These are phyloP conservation scores for Mamestra brassicae DNA, from an alignment of 2,888 invertebrate species.

Conservation along the genomic window DNA sequence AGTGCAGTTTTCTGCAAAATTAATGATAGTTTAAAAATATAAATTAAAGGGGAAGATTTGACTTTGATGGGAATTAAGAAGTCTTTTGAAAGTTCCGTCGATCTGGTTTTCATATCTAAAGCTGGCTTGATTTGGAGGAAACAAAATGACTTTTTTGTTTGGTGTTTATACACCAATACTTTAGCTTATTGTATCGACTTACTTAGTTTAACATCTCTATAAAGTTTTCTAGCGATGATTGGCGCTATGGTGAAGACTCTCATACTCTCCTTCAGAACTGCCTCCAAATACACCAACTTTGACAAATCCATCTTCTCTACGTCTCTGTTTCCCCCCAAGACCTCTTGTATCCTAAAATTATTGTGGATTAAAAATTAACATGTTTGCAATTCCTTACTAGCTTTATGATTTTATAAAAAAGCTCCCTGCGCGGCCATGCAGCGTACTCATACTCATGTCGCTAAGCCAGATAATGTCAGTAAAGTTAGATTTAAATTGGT, in stretches of 20 bases:
- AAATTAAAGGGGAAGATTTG: no score
- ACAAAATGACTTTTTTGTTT: neutral
- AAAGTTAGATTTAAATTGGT: neutral
- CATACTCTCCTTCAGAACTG: slow-evolving; percentile 82
- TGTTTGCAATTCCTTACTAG: neutral
- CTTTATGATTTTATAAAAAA: neutral
- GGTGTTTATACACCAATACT: neutral
- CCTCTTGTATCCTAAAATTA: slow-evolving; percentile 71
- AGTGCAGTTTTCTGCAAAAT: slow-evolving; percentile 75
- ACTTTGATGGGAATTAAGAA: no score
- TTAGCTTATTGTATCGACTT: no score
- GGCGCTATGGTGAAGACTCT: slow-evolving; percentile 70
- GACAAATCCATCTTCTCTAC: slow-evolving; percentile 69
- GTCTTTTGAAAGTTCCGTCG: no score
- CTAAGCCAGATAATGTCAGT: neutral
- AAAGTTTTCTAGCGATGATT: no score
- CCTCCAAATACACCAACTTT: slow-evolving; percentile 77
- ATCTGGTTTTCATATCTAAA: no score
- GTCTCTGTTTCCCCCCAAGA: slow-evolving; percentile 77
- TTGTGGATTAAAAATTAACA: neutral
- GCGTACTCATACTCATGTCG: neutral
- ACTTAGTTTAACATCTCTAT: no score
- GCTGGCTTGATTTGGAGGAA: no score
- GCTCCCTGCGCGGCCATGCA: neutral
- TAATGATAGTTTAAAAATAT: neutral